These are phyloP conservation scores for Mareca strepera DNA, from an alignment of 2,797 vertebrate genomes.

Conservation along the genomic window DNA sequence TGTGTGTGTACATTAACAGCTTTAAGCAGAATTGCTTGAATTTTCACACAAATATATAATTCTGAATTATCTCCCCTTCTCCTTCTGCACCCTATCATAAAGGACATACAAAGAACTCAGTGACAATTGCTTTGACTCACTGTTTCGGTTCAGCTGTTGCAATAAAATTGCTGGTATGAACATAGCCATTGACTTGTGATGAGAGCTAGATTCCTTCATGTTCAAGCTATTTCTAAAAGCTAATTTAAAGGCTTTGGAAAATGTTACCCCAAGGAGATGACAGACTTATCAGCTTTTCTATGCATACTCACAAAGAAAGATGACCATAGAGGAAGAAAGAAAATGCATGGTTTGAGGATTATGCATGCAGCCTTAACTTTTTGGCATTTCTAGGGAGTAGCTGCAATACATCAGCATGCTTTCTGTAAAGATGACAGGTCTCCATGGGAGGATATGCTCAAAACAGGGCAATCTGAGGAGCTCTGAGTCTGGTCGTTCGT, in stretches of 20 bases:
- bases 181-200: not conserved
- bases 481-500: not conserved
- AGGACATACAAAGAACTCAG: not conserved
- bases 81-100: not conserved
- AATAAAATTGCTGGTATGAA: not conserved
- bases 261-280: not conserved
- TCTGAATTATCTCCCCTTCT: not conserved
- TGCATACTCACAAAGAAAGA: not conserved
- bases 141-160: not conserved
- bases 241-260: not conserved
- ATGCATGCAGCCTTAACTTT: not conserved
- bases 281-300: not conserved
- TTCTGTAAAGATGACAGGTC: rapidly evolving
- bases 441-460: not conserved
- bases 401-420: not conserved
- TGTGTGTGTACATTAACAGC: not conserved
- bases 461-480: not conserved
- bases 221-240: not conserved
- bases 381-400: not conserved
- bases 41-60: not conserved
- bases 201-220: not conserved
- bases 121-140: not conserved
- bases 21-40: not conserved
- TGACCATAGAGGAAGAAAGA: not conserved
- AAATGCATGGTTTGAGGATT: not conserved